Base-by-base conservation (phyloP, 1,140 invertebrate genomes). In the Planococcus citri region DNA sequence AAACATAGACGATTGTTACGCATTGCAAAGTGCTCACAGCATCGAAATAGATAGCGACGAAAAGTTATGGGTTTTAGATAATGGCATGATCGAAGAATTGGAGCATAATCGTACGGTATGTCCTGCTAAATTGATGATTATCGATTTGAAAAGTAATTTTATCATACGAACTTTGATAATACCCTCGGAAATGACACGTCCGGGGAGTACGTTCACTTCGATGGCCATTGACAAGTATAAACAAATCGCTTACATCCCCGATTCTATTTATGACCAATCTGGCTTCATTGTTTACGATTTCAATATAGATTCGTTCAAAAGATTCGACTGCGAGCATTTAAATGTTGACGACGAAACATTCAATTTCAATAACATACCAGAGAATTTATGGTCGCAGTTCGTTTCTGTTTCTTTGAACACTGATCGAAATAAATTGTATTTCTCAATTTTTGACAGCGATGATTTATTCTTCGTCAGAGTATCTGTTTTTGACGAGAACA, bases 41-140 rank as follows among this genome's bases (percentile, higher is more conserved):
- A 81, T 88, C 74, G 87, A 88, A 75, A 85, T 88, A 22, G 87
- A 88, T 73, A 80, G 80, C 0, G 78, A 80, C 24, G 87, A 85
- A 1, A 77, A 85, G 0, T 85, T 89, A 84, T 89, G 87, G 87
- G 82, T 88, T 0, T 73, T 88, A 51, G 88, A 89, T 73, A 83
- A 84, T 17, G 86, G 86, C 0, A 78, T 84, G 8, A 79, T 84
- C 0, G 51, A 71, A 24, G 79, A 78, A 0, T 82, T 82, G 12
- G 81, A 75, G 12, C 74, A 82, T 0, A 74, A 77, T 0, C 80
- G 79, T 33, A 76, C 77, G 17, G 75, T 75, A 24, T 89, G 87
- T 74, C 83, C 83, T 1, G 83, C 87, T 0, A 84, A 86, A 69
- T 74, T 89, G 10, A 82, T 88, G 0, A 79, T 88, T n/a, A 80